Evolutionary conservation across 2,113 vertebrate species (phyloP).

Genomic region (Serilophus lunatus): DNA sequence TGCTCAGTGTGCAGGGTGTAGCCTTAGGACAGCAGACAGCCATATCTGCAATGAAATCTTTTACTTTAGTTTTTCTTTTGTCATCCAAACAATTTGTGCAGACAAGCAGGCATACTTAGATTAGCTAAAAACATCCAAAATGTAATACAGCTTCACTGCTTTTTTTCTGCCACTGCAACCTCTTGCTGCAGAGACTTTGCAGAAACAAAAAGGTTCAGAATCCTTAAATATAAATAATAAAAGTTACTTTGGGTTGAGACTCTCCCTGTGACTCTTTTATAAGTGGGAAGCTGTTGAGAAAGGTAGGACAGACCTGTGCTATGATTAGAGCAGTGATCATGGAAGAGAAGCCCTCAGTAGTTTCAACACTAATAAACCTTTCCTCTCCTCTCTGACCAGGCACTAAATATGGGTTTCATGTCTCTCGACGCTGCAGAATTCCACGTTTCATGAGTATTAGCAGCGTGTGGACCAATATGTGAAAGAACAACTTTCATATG

Average conservation of each 20-base stretch:
- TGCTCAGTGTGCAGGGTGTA: not conserved
- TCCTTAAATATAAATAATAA: not conserved
- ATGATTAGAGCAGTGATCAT: not conserved
- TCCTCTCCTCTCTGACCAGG: not conserved
- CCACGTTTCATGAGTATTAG: rapidly evolving
- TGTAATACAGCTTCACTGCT: not conserved
- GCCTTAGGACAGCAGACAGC: not conserved
- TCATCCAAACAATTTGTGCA: not conserved
- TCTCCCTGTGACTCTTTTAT: not conserved
- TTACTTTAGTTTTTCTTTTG: not conserved
- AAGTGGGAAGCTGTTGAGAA: not conserved
- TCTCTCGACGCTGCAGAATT: not conserved
- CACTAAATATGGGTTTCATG: not conserved
- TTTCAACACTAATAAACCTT: not conserved
- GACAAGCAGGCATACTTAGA: not conserved
- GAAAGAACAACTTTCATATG: not conserved
- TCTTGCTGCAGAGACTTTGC: not conserved
- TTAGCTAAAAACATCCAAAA: not conserved
- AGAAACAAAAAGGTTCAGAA: not conserved
- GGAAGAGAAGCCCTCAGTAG: not conserved
- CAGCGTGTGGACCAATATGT: not conserved
- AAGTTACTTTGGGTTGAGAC: not conserved
- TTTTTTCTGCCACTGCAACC: not conserved
- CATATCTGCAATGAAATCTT: not conserved
- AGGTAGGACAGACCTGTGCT: not conserved